Evolutionary conservation across 2,113 vertebrate species (phyloP).

Genomic region (Rhagologus leucostigma): DNA sequence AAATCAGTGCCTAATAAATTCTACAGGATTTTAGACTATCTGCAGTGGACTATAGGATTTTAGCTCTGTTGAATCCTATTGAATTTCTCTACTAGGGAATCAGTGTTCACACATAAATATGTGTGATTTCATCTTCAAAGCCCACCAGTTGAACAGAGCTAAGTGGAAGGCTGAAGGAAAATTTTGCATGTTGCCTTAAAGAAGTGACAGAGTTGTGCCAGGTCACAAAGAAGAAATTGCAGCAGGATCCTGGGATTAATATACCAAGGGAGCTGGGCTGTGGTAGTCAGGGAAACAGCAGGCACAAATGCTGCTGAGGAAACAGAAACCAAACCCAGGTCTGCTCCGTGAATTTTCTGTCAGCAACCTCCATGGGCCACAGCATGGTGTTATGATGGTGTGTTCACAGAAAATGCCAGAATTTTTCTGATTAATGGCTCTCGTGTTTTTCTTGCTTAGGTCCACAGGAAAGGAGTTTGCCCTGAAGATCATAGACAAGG

Average conservation of each 20-base stretch:
- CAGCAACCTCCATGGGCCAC: neutral
- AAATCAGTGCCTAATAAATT: neutral
- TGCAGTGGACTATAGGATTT: neutral
- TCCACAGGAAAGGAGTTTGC: conserved; percentile 94
- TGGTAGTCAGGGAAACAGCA: conserved; percentile 59
- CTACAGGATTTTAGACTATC: neutral
- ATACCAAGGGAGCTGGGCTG: neutral
- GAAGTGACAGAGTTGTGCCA: neutral
- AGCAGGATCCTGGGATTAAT: neutral
- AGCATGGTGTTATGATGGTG: neutral
- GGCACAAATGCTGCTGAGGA: neutral
- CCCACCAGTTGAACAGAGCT: neutral
- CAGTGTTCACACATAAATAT: neutral
- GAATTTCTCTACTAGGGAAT: neutral
- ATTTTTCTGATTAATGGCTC: neutral
- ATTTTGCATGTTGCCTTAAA: neutral
- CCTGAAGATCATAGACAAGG: conserved; percentile 97
- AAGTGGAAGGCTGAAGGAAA: neutral
- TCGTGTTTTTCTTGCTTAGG: conserved; percentile 65
- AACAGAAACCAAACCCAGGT: neutral
- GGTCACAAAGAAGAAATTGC: neutral
- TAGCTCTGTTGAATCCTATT: neutral
- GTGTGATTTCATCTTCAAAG: neutral
- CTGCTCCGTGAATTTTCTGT: neutral
- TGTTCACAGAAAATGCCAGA: neutral